Evolutionary conservation across 92 coral and sea anemone genomes (phyloP).

Genomic region (Bergia puertoricense): DNA sequence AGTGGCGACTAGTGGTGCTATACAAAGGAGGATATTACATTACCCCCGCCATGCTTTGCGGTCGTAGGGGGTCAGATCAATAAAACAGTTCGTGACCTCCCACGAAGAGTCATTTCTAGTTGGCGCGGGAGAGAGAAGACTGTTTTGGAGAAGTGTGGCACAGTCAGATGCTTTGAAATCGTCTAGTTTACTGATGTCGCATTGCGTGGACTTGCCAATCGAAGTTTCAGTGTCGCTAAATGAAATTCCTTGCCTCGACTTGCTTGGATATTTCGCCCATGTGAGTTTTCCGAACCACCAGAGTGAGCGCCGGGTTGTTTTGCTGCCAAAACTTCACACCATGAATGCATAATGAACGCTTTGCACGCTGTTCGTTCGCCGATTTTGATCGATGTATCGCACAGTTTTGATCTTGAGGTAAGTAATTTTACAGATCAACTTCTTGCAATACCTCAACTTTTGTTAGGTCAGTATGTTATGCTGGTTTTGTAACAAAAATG

Average conservation of each 20-base stretch:
- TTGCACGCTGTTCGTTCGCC: not conserved
- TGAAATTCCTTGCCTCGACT: not conserved
- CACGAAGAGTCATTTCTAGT: slow-evolving; percentile 8
- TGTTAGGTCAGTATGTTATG: not conserved
- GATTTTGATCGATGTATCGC: not conserved
- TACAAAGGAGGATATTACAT: slow-evolving; percentile 3
- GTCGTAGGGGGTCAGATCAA: not conserved
- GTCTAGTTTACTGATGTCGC: not conserved
- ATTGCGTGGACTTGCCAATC: not conserved
- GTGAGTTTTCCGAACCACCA: not conserved
- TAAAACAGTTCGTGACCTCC: not conserved
- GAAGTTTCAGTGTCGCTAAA: not conserved
- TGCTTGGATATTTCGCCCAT: not conserved
- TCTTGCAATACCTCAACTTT: slow-evolving; percentile 4
- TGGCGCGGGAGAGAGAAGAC: not conserved
- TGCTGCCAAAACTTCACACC: slow-evolving; percentile 17
- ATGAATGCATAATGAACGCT: not conserved
- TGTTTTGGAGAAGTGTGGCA: not conserved
- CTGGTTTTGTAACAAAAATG: not conserved
- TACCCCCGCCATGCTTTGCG: not conserved
- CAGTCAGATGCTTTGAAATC: not conserved
- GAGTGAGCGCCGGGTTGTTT: not conserved
- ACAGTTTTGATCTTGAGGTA: slow-evolving; percentile 31
- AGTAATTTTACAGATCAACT: slow-evolving; percentile 1
- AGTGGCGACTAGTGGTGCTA: not conserved